Evolutionary conservation across 2,888 invertebrate genomes (phyloP).

Genomic region (Halictus ligatus): DNA sequence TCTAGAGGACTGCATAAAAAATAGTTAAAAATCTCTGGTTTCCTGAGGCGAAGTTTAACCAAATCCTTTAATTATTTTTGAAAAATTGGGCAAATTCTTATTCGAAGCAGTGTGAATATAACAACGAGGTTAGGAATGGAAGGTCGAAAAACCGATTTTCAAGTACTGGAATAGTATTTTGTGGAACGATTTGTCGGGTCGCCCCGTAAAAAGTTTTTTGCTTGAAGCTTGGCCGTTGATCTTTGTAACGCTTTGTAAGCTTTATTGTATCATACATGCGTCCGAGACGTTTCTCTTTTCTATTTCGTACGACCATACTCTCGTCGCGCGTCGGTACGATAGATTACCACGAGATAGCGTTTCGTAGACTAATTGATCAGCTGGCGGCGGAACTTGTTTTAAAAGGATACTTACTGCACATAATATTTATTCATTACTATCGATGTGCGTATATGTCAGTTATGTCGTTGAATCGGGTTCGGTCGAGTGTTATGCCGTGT

Average conservation of each 20-base stretch:
- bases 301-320: background rate
- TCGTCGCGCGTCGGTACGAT: background rate
- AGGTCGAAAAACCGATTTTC: background rate
- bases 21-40: no score
- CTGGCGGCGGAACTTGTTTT: slow-evolving; percentile 47
- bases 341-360: slow-evolving; percentile 3
- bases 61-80: background rate
- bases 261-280: slow-evolving; percentile 37
- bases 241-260: slow-evolving; percentile 54
- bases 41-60: no score
- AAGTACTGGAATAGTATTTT: background rate
- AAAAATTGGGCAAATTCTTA: background rate
- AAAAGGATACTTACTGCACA: slow-evolving; percentile 57
- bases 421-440: slow-evolving; percentile 52
- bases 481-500: background rate
- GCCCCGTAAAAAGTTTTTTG: background rate
- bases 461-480: slow-evolving; percentile 1
- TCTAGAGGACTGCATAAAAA: no score
- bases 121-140: background rate
- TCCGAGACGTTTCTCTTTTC: background rate
- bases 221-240: slow-evolving; percentile 34
- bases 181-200: background rate
- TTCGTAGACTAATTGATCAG: slow-evolving; percentile 34
- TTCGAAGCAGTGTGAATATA: background rate
- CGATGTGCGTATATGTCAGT: slow-evolving; percentile 25